A percentile compares a stretch with the other conserved stretches of the same genome.
phyloP scores from a whole-genome alignment of 2,113 vertebrate species.

The Anguilla rostrata region DNA sequence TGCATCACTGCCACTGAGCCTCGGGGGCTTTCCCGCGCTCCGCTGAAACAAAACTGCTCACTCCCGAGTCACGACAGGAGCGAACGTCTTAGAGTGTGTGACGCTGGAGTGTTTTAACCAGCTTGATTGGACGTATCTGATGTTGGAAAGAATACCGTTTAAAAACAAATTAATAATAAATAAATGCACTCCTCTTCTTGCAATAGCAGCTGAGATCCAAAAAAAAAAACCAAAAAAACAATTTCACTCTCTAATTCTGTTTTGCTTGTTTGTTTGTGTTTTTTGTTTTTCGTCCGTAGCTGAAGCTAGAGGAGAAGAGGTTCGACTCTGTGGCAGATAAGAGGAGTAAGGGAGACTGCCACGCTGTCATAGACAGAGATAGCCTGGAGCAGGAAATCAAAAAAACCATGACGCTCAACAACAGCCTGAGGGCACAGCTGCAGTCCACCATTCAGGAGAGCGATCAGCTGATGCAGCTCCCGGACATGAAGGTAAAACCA shows the following conservation, averaged over 20 bases:
- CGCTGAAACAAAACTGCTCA: not conserved
- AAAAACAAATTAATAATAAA: not conserved
- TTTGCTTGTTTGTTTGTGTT: not conserved
- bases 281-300: not conserved
- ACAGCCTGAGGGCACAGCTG: constrained; percentile 68
- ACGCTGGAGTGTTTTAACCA: not conserved
- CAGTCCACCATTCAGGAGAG: constrained; percentile 66
- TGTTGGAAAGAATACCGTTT: not conserved
- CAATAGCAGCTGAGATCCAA: not conserved
- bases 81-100: not conserved
- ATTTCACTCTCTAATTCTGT: constrained; percentile 24
- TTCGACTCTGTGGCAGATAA: constrained; percentile 48
- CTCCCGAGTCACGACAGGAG: not conserved
- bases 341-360: constrained; percentile 64
- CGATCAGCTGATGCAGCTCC: constrained; percentile 61
- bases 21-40: not conserved
- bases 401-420: constrained; percentile 76
- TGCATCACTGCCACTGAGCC: not conserved
- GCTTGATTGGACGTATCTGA: not conserved
- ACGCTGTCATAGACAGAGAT: constrained; percentile 74
- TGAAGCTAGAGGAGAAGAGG: constrained; percentile 66
- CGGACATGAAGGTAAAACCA: constrained; percentile 78
- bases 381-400: constrained; percentile 78
- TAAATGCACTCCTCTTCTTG: not conserved
- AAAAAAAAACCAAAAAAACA: not conserved